A percentile compares a stretch with the other conserved stretches of the same genome.
Evolutionary conservation across 1,140 invertebrate genomes (phyloP).

Genomic region (Drosophila subpulchrella): DNA sequence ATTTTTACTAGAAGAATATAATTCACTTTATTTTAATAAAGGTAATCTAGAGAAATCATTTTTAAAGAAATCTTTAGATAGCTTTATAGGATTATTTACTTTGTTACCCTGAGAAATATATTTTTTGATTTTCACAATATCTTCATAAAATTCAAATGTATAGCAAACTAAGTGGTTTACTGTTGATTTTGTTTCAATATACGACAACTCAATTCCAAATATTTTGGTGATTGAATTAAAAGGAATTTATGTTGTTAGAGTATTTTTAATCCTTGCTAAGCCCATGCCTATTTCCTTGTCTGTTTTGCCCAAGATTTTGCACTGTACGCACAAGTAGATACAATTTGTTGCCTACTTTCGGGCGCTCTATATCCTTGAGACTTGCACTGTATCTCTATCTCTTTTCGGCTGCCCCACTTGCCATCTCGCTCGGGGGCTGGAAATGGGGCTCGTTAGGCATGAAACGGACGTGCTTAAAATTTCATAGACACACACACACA

Average conservation of each 20-base stretch:
- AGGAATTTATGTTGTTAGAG: not conserved
- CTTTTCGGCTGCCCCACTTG: constrained; percentile 2
- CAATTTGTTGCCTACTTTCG: constrained; percentile 67
- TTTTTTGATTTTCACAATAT: not conserved
- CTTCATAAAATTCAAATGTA: too few species aligned
- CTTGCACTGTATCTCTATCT: not conserved
- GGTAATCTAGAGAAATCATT: too few species aligned
- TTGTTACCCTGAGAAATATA: too few species aligned
- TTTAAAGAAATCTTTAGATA: too few species aligned
- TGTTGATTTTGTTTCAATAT: not conserved
- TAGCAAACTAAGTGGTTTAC: too few species aligned
- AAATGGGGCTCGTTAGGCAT: constrained; percentile 73
- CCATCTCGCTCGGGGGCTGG: constrained; percentile 34
- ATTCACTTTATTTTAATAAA: too few species aligned
- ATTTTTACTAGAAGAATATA: too few species aligned
- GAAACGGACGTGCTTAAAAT: constrained; percentile 80
- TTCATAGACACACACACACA: constrained; percentile 59
- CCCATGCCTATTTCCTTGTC: not conserved
- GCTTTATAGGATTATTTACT: too few species aligned
- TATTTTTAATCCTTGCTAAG: not conserved
- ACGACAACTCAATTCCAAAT: not conserved
- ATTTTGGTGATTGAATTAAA: not conserved
- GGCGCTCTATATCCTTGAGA: constrained; percentile 17
- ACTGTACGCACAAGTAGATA: constrained; percentile 34
- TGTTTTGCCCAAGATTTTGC: not conserved